Evolutionary conservation across 2,113 vertebrate genomes (phyloP), one percentile per base, ranked within the genome.

Genomic region (Cheirogaleus medius): DNA sequence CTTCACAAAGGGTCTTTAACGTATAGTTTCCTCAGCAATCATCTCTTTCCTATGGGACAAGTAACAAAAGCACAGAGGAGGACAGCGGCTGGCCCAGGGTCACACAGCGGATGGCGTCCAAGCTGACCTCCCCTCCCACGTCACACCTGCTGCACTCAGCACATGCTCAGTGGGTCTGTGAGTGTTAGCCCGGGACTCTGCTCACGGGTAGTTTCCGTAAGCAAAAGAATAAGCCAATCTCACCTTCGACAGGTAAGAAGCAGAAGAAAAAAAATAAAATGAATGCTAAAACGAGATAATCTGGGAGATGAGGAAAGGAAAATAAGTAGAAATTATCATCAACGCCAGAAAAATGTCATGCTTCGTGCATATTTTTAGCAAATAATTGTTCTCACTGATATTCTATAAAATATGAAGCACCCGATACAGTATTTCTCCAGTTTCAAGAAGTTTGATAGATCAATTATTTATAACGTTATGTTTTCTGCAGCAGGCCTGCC

Each of bases 381-480:
- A 80, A 83, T 95, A 91, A 88, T 66, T 47, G 1, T 32, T 83
- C 71, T 83, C 49, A 58, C 34, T 83, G 21, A 68, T 17, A 20
- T 74, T 93, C 87, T 56, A 94, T 87, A 89, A 97, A 64, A 56
- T 9, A 58, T 42, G 34, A 86, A 85, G 93, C 25, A 42, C 58
- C n/a, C 37, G 42, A 5, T 29, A 69, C 0, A 49, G 8, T 64
- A 82, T 91, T 94, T 94, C 56, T 91, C 32, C 32, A 69, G 76
- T 80, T 76, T 77, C 37, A 77, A 88, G n/a, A 95, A 66, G 54
- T 49, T 21, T 71, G 64, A 9, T n/a, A 68, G 18, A 58, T 68
- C 39, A 73, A 20, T 94, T 95, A 86, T 93, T 94, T 80, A 88
- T 78, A 81, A 95, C 58, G 82, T 44, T 73, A 29, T 86, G 74